phyloP scores from a whole-genome alignment of 2,113 vertebrate species.

The Xyliphius kryptos region DNA sequence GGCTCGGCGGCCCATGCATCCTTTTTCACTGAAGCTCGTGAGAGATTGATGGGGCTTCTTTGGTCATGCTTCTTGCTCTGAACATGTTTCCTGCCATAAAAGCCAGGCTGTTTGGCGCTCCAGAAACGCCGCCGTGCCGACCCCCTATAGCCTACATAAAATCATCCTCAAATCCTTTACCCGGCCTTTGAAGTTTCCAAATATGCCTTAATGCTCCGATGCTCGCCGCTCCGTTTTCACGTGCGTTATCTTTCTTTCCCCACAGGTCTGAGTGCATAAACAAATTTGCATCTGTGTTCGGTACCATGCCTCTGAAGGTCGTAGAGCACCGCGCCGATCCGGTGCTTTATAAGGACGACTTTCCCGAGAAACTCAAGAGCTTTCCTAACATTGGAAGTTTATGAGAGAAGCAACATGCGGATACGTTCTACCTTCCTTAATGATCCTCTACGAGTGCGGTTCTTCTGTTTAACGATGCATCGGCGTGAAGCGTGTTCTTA shows the following conservation, averaged over 20 bases:
- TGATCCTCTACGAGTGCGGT: neutral
- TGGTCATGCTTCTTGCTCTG: constrained; percentile 19
- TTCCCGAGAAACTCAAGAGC: constrained; percentile 96
- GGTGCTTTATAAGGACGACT: constrained; percentile 96
- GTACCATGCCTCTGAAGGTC: constrained; percentile 96
- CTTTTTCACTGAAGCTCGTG: constrained; percentile 15
- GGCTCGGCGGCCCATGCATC: constrained; percentile 18
- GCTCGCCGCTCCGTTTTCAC: no score
- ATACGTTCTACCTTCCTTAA: neutral
- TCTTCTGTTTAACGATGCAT: neutral
- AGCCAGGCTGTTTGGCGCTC: constrained; percentile 7
- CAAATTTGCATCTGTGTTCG: constrained; percentile 94
- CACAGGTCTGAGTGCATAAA: constrained; percentile 96
- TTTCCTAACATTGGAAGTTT: constrained; percentile 98
- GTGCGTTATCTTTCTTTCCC: constrained; percentile 10
- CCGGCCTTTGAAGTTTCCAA: neutral
- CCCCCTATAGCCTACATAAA: neutral
- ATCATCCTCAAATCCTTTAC: neutral
- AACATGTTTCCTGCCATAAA: constrained; percentile 36
- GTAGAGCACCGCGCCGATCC: constrained; percentile 96
- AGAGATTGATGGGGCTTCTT: constrained; percentile 36
- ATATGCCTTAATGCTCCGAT: neutral
- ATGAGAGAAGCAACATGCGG: constrained; percentile 50
- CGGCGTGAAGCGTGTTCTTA: constrained; percentile 10
- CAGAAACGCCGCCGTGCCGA: constrained; percentile 61